These are phyloP conservation scores for Acrossocheilus wenchowensis DNA, from an alignment of 2,797 vertebrate genomes.

Conservation along the genomic window DNA sequence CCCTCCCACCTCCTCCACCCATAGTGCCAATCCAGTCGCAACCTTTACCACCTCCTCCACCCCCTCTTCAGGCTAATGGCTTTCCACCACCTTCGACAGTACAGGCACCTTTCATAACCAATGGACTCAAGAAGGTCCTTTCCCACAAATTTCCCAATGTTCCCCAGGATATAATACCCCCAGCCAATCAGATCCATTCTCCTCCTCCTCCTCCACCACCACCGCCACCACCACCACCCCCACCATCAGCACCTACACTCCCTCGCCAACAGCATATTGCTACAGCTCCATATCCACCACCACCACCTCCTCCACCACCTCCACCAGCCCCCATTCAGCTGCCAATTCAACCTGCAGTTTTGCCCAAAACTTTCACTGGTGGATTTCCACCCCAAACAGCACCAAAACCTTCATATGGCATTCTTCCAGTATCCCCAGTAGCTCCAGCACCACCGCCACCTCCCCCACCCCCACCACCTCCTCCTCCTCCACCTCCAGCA, in stretches of 20 bases:
- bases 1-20: slow-evolving; percentile 53
- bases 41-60: slow-evolving; percentile 47
- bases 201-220: slow-evolving; percentile 71
- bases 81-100: slow-evolving; percentile 40
- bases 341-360: slow-evolving; percentile 69
- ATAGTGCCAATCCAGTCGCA: slow-evolving; percentile 35
- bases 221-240: slow-evolving; percentile 63
- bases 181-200: slow-evolving; percentile 66
- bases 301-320: slow-evolving; percentile 54
- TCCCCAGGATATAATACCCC: slow-evolving; percentile 70
- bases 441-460: slow-evolving; percentile 67
- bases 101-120: slow-evolving; percentile 39
- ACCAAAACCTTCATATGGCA: slow-evolving; percentile 69
- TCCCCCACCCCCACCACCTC: slow-evolving; percentile 70
- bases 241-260: slow-evolving; percentile 65
- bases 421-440: slow-evolving; percentile 65
- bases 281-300: slow-evolving; percentile 61
- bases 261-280: slow-evolving; percentile 68
- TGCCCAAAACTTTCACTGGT: slow-evolving; percentile 79
- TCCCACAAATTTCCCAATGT: slow-evolving; percentile 83
- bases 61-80: slow-evolving; percentile 30
- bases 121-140: slow-evolving; percentile 66
- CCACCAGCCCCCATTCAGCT: slow-evolving; percentile 32
- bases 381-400: slow-evolving; percentile 76
- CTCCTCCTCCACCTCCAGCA: slow-evolving; percentile 75